Percentiles rank a stretch among this genome's conserved stretches.
These are phyloP conservation scores for Chloropsis cyanopogon DNA, from an alignment of 2,113 vertebrate genomes.

Conservation along the genomic window DNA sequence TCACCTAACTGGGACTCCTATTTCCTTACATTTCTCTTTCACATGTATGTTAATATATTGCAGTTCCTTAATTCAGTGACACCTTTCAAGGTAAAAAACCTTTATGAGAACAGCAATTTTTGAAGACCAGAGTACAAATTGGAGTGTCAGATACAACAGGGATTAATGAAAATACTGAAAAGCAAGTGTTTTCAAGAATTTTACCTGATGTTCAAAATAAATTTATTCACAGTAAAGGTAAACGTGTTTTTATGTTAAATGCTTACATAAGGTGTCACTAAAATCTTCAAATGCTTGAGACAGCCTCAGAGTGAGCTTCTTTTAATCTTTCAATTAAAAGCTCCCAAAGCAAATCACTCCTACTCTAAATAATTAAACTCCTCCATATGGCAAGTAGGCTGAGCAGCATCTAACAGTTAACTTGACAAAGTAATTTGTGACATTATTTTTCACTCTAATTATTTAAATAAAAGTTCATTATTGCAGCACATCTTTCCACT, in stretches of 20 bases:
- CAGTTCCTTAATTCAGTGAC: not conserved
- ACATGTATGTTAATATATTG: not conserved
- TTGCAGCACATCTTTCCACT: not conserved
- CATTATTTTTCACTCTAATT: not conserved
- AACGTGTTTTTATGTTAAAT: not conserved
- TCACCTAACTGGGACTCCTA: not conserved
- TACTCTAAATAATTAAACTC: constrained; percentile 61
- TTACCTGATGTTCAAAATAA: not conserved
- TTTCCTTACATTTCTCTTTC: not conserved
- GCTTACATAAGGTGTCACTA: constrained; percentile 24
- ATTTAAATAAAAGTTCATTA: not conserved
- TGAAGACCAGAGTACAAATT: not conserved
- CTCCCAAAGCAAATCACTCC: constrained; percentile 59
- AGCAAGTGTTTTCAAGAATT: not conserved
- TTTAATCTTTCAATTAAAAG: constrained; percentile 57
- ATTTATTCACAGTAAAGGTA: not conserved
- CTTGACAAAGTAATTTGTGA: constrained; percentile 42
- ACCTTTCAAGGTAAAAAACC: not conserved
- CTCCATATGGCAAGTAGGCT: constrained; percentile 60
- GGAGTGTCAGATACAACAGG: not conserved
- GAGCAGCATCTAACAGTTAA: constrained; percentile 37
- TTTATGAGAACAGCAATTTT: not conserved
- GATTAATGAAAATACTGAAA: not conserved
- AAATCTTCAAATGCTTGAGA: constrained; percentile 5
- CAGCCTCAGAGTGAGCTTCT: not conserved